Evolutionary conservation across 2,888 invertebrate genomes (phyloP).

Genomic region (Zonitis immaculata): DNA sequence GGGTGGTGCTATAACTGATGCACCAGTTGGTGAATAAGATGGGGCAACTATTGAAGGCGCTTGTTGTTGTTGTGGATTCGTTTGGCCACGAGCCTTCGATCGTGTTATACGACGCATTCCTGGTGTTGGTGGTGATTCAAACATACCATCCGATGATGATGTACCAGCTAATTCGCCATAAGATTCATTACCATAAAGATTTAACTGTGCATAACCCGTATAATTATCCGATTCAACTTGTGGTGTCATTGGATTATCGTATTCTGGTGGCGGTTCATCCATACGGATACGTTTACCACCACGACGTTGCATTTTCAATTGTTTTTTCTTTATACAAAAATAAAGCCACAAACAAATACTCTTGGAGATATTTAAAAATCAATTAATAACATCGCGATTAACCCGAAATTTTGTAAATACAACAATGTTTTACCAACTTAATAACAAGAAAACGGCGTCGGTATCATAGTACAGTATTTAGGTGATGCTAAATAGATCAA

Average conservation of each 20-base stretch:
- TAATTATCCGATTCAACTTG: constrained; percentile 52
- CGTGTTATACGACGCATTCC: constrained; percentile 62
- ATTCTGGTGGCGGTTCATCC: constrained; percentile 88
- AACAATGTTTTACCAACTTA: neutral
- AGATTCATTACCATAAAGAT: constrained; percentile 38
- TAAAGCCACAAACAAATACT: neutral
- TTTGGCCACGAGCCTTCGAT: constrained; percentile 53
- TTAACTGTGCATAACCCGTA: constrained; percentile 44
- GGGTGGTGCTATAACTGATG: constrained; percentile 42
- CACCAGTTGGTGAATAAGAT: constrained; percentile 46
- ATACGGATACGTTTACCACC: constrained; percentile 89
- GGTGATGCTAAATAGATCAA: neutral
- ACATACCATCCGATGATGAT: constrained; percentile 44
- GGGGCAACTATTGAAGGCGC: constrained; percentile 46
- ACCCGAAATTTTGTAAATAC: neutral
- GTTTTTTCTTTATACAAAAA: no score
- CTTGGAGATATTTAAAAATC: neutral
- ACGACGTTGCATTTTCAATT: constrained; percentile 66
- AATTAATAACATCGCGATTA: neutral
- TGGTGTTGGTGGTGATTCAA: constrained; percentile 57
- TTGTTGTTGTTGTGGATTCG: constrained; percentile 26
- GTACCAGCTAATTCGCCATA: constrained; percentile 42
- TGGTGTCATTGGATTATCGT: constrained; percentile 65
- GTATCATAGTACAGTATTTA: neutral
- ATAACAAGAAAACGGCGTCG: neutral